These are phyloP conservation scores for Pluvialis apricaria DNA, from an alignment of 2,113 vertebrate genomes.

Conservation along the genomic window DNA sequence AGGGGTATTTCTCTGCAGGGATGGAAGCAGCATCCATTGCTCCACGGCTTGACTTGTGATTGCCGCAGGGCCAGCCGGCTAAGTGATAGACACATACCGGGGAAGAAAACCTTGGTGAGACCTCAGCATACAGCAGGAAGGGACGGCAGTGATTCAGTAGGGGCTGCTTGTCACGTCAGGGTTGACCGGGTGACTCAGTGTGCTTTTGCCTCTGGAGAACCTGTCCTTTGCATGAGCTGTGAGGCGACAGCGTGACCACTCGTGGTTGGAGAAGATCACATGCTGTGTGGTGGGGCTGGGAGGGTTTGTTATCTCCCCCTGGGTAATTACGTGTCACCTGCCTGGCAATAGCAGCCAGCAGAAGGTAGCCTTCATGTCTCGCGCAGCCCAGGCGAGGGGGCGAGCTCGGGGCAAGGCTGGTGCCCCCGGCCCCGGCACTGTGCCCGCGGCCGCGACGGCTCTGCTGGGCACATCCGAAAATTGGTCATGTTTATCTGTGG, in stretches of 20 bases:
- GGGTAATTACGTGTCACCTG: neutral
- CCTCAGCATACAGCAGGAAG: neutral
- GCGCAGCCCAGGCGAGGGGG: neutral
- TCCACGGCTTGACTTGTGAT: neutral
- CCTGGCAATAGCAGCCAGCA: neutral
- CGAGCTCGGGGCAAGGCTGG: neutral
- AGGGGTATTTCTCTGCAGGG: neutral
- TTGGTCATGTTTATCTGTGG: neutral
- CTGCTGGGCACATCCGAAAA: neutral
- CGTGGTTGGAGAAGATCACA: neutral
- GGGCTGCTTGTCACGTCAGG: neutral
- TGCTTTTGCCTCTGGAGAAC: neutral
- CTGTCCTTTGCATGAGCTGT: neutral
- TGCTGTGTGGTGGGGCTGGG: neutral
- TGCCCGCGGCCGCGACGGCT: fast-evolving
- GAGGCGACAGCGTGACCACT: neutral
- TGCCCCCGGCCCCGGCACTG: no score
- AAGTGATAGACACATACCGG: neutral
- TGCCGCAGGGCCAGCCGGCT: neutral
- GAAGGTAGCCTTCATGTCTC: neutral
- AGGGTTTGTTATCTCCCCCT: neutral
- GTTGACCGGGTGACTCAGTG: neutral
- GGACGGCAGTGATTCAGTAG: neutral
- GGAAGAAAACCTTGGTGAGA: neutral
- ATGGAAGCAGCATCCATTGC: neutral